Evolutionary conservation across 2,113 vertebrate genomes (phyloP).

Genomic region (Uria lomvia): DNA sequence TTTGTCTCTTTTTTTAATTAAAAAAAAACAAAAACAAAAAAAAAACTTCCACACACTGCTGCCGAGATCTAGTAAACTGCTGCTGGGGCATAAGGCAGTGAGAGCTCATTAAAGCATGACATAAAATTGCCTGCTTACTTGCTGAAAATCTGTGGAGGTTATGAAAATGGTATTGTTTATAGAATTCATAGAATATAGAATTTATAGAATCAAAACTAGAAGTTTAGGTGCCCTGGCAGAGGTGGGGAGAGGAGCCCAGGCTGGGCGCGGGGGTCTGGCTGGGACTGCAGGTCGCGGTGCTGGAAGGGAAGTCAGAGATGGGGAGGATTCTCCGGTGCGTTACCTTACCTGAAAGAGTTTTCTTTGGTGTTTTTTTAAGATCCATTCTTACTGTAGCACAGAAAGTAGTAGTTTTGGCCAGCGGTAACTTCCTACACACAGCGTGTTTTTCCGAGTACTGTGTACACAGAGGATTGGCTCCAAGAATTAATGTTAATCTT

Average conservation of each 20-base stretch:
- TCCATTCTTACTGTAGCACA: neutral
- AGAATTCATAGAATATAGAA: neutral
- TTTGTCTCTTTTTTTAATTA: neutral
- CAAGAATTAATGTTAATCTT: neutral
- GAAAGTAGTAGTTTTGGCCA: neutral
- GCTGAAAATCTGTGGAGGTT: neutral
- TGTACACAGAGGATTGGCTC: neutral
- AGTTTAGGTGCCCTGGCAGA: neutral
- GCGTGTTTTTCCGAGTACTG: neutral
- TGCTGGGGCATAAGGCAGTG: neutral
- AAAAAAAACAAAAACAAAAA: neutral
- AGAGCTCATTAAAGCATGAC: neutral
- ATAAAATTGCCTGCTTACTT: rapidly evolving
- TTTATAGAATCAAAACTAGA: neutral
- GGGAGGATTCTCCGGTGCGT: neutral
- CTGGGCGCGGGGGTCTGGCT: neutral
- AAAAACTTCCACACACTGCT: too few species aligned
- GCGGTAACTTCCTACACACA: neutral
- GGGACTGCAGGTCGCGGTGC: neutral
- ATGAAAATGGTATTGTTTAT: rapidly evolving
- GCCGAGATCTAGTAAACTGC: neutral
- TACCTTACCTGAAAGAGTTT: neutral
- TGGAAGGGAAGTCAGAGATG: neutral
- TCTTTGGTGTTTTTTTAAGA: neutral
- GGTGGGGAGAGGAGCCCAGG: neutral